Base-by-base conservation (phyloP, 1,140 invertebrate genomes). In the Procambarus virginalis region DNA sequence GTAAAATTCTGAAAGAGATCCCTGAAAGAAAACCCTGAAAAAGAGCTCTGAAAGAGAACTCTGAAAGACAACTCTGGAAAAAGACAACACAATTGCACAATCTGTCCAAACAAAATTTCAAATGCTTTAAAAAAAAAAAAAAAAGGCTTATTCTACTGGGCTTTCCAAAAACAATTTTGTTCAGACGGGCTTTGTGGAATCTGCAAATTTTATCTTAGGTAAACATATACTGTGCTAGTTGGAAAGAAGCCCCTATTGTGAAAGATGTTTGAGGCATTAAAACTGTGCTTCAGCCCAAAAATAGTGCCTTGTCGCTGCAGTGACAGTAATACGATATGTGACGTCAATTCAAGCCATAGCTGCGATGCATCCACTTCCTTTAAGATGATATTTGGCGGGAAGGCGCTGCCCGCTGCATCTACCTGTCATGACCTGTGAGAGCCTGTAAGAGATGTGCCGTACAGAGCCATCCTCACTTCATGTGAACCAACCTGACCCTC, bases 61-160 rank as follows among this genome's bases (percentile, higher is more conserved):
- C 88, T 90, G 89, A 80, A 90, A 90, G 84, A 86, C 83, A 90
- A 90, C 89, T 90, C 89, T 90, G 89, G 84, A 86, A 90, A 90
- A 90, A 77, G 83, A 84, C 86, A 84, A 87, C 81, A 89, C 81
- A 89, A 60, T 84, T 84, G 51, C 79, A 89, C 22, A 89, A 78
- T 84, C 58, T 84, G 81, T 89, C 82, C 70, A 20, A 64, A 68
- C 70, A 89, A 60, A 64, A 90, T 85, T 85, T 90, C 34, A 22
- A 83, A 83, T 73, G 68, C 68, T 79, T 20, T 73, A 64, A 34
- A 81, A 34, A 34, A 34, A 34, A 34, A 0, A 34, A 34, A 34
- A 34, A 34, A 84, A 79, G 46, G 76, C 88, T 77, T 84, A 78
- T 79, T 58, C 58, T 84, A 84, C n/a, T 84, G 73, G 60, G 70